phyloP scores from a whole-genome alignment of 2,113 vertebrate species.

The Lathamus discolor region DNA sequence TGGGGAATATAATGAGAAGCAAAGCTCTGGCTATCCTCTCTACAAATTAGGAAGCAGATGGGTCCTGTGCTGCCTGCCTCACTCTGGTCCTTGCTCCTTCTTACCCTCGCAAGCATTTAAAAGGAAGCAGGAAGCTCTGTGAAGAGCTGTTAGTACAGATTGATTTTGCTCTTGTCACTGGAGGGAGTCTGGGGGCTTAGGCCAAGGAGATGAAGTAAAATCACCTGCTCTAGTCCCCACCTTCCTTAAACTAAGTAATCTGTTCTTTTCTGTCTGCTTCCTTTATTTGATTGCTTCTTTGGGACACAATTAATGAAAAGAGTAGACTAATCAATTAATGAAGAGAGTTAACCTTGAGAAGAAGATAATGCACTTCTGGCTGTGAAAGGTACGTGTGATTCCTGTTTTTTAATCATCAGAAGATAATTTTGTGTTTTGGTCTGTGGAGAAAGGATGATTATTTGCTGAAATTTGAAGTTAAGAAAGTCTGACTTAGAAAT shows the following conservation, averaged over 20 bases:
- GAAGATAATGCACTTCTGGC: background rate
- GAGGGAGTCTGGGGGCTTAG: background rate
- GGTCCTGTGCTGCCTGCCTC: background rate
- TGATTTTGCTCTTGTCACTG: background rate
- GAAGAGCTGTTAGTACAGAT: background rate
- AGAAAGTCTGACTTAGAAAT: background rate
- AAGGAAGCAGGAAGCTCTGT: background rate
- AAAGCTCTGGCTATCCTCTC: no score
- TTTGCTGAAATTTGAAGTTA: slow-evolving; percentile 16
- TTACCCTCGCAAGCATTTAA: fast-evolving
- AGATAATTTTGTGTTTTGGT: background rate
- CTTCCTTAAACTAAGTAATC: background rate
- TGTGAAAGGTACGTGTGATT: background rate
- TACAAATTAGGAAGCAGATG: background rate
- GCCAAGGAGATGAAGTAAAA: background rate
- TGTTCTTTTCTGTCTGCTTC: fast-evolving
- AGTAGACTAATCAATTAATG: background rate
- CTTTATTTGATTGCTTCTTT: background rate
- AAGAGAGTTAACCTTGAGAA: background rate
- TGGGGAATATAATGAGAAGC: background rate
- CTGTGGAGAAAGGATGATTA: background rate
- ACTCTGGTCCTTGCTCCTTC: background rate
- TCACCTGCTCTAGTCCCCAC: background rate
- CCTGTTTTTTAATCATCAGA: background rate
- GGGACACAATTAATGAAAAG: background rate